These are phyloP conservation scores for Trachelus stipa DNA, from an alignment of 2,888 invertebrate species.

Conservation along the genomic window DNA sequence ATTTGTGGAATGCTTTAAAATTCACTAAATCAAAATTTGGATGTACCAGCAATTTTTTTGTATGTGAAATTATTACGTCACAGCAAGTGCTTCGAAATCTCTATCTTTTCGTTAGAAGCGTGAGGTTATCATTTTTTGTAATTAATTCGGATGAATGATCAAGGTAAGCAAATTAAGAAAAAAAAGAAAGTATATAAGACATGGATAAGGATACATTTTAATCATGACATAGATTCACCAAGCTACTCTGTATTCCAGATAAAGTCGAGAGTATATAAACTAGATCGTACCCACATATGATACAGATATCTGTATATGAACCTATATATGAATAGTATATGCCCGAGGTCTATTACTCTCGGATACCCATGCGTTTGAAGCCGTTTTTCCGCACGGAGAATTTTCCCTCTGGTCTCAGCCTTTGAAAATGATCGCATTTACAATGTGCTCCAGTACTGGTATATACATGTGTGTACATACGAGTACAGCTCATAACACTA, in stretches of 20 bases:
- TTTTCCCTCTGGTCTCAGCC: slow-evolving; percentile 19
- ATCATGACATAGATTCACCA: background rate
- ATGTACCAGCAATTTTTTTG: too few species aligned
- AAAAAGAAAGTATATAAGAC: background rate
- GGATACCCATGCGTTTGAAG: slow-evolving; percentile 17
- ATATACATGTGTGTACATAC: background rate
- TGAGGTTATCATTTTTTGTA: background rate
- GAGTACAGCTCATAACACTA: background rate
- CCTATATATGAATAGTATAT: slow-evolving; percentile 1
- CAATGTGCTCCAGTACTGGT: slow-evolving; percentile 8
- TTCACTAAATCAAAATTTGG: too few species aligned
- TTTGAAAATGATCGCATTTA: slow-evolving; percentile 22
- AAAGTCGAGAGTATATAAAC: background rate
- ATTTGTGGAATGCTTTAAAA: too few species aligned
- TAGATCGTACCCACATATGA: background rate
- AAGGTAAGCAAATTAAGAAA: background rate
- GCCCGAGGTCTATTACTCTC: slow-evolving; percentile 11
- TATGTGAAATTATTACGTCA: too few species aligned
- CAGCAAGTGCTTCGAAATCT: background rate
- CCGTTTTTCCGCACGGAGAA: slow-evolving; percentile 20
- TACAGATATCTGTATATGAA: background rate
- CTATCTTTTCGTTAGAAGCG: background rate
- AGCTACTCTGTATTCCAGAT: background rate
- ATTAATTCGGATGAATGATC: background rate
- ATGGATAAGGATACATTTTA: background rate